Base-by-base conservation (phyloP, 1,140 invertebrate species). In the Saccostrea glomerata region DNA sequence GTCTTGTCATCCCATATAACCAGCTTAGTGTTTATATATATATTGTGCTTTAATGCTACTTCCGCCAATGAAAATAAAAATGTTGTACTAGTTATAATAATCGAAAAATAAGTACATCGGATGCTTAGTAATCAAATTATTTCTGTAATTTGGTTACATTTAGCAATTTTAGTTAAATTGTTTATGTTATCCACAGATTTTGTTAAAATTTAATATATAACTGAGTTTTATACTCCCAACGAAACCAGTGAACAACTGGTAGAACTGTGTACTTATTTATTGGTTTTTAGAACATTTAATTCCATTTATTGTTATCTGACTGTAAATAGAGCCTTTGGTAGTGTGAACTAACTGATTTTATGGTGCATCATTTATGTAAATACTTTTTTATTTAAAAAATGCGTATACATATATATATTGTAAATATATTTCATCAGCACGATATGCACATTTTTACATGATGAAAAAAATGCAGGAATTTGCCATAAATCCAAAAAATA, bases 331-430 rank as follows among this genome's bases (percentile, higher is more conserved):
- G 66, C 70, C 30, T 36, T 9, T 77, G 30, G 0, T 40, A 36
- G 70, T 77, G 70, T 77, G 36, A 77, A 77, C 25, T 77, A 77
- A 77, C 70, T 77, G 70, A 77, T 77, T 77, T 77, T 77, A 77
- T 77, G 70, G 70, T 77, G 70, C 70, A 77, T 77, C 70, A 77
- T 77, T 77, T 36, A 77, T 77, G 70, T 77, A 77, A 77, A 77
- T 77, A 77, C 15, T 77, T 73, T 25, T 77, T 77, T 77, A 77
- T 77, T 77, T 30, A 77, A 77, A 77, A 77, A 30, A 36, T 36
- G 30, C 36, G 17, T 40, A 70, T 86, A n/a, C 30, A 86, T 17
- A 55, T 12, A 30, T 30, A 23, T 84, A 55, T 11, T 54, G 40
- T 56, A 84, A 23, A 73, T 25, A 23, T 30, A 73, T 73, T 23